Conservation (phyloP, 1,140 invertebrate genomes). For the Hypothenemus hampei region DNA sequence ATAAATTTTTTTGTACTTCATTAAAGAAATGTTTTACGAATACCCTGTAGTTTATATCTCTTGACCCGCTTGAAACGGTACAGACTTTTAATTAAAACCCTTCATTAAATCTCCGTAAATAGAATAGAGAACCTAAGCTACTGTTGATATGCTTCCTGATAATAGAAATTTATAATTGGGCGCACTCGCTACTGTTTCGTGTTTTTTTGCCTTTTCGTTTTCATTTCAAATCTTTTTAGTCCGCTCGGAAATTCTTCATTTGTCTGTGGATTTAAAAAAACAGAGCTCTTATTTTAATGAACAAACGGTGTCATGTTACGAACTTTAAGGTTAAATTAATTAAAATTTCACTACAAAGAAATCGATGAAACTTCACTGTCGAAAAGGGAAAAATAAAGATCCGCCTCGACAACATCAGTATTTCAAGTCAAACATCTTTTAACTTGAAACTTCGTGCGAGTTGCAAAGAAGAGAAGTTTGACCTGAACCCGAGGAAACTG, state of each 20-base stretch:
- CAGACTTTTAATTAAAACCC: constrained; percentile 17
- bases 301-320: no score
- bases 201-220: no score
- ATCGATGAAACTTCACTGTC: background rate
- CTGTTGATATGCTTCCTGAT: constrained; percentile 21
- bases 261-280: no score
- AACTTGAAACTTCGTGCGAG: background rate
- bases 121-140: constrained; percentile 21
- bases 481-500: no score
- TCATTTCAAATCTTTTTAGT: no score
- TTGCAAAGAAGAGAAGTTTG: background rate
- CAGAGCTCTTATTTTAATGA: no score
- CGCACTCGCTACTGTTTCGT: constrained; percentile 8
- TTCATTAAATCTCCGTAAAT: constrained; percentile 24
- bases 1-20: no score
- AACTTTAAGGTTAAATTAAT: no score
- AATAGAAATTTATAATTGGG: constrained; percentile 23
- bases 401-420: background rate
- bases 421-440: constrained; percentile 2
- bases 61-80: constrained; percentile 10
- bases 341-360: no score
- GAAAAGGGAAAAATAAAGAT: background rate
- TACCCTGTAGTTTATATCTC: no score
- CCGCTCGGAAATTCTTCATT: no score
- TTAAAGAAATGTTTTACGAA: no score